Conservation (phyloP, 2,888 invertebrate genomes). For the Drosophila basisetae region DNA sequence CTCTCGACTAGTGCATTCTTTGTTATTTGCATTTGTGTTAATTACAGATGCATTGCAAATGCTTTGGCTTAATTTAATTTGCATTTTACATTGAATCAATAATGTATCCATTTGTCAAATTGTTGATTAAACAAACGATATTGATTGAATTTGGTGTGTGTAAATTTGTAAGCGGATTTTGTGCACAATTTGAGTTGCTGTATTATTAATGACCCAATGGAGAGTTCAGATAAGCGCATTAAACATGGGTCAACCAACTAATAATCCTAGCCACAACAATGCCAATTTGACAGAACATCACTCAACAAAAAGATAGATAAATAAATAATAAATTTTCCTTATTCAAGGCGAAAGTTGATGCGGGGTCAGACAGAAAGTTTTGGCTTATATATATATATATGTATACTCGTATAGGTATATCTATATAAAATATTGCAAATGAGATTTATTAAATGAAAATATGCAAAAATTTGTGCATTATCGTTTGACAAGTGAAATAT, state of each 20-base stretch:
- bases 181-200: slow-evolving; percentile 11
- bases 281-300: slow-evolving; percentile 1
- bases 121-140: slow-evolving; percentile 23
- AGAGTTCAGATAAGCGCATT: slow-evolving; percentile 44
- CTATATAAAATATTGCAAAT: neutral
- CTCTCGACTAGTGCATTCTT: neutral
- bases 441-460: slow-evolving; percentile 5
- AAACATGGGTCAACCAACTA: slow-evolving; percentile 35
- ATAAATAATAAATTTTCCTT: slow-evolving; percentile 9
- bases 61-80: neutral
- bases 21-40: neutral
- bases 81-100: slow-evolving; percentile 3
- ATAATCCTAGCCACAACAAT: slow-evolving; percentile 8
- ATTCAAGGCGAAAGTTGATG: slow-evolving; percentile 24
- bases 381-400: neutral
- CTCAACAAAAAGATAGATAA: neutral
- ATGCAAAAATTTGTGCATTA: slow-evolving; percentile 7
- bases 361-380: slow-evolving; percentile 12
- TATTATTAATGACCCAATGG: slow-evolving; percentile 16
- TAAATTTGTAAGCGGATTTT: slow-evolving; percentile 28
- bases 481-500: slow-evolving; percentile 10
- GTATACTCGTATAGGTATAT: neutral
- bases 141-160: slow-evolving; percentile 7
- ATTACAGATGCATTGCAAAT: slow-evolving; percentile 9
- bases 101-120: neutral